phyloP scores from a whole-genome alignment of 2,113 vertebrate species.

The Mungos mungo region DNA sequence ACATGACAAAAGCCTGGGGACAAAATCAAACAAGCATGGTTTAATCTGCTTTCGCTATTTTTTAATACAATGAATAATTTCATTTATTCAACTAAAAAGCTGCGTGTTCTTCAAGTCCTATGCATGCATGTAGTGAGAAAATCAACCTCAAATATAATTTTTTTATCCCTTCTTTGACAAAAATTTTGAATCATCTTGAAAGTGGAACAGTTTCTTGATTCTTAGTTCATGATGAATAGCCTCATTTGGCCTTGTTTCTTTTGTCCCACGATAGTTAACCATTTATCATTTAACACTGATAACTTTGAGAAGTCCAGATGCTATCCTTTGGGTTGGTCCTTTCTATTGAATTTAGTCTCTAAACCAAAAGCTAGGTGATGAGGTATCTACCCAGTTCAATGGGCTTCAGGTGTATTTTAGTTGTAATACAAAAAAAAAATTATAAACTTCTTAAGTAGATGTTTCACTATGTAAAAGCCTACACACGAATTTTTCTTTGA shows the following conservation, averaged over 20 bases:
- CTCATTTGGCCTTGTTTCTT: background rate
- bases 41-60: background rate
- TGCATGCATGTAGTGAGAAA: background rate
- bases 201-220: background rate
- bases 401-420: no score
- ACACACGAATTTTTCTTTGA: no score
- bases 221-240: background rate
- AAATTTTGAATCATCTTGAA: background rate
- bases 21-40: background rate
- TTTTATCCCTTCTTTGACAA: background rate
- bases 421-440: no score
- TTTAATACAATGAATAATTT: background rate
- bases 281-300: background rate
- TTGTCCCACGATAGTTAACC: background rate
- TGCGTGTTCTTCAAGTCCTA: background rate
- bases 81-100: background rate
- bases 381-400: background rate
- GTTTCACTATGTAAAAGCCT: no score
- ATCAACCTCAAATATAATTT: background rate
- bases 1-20: background rate
- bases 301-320: background rate
- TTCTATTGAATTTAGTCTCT: background rate
- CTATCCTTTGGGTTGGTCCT: background rate
- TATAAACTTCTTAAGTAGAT: no score
- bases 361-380: background rate